These are phyloP conservation scores for Peromyscus attwateri DNA, from an alignment of 2,797 vertebrate genomes.

Conservation along the genomic window DNA sequence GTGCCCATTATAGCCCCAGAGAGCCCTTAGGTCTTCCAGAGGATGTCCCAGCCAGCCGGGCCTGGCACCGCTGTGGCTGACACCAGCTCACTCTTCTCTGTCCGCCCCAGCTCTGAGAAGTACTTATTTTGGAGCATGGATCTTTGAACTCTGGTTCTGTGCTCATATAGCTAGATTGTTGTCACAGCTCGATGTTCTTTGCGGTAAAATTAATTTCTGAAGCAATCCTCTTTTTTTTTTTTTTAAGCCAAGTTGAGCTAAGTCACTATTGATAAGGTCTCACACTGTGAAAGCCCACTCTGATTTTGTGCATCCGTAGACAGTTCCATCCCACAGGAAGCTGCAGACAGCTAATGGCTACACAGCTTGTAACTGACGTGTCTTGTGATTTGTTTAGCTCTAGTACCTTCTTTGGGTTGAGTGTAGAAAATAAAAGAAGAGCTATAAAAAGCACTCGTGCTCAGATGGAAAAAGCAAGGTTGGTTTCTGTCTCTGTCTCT, in stretches of 20 bases:
- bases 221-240: background rate
- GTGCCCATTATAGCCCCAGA: slow-evolving; percentile 68
- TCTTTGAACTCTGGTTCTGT: slow-evolving; percentile 55
- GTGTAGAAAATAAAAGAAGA: slow-evolving; percentile 24
- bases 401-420: slow-evolving; percentile 43
- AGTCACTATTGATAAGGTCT: slow-evolving; percentile 46
- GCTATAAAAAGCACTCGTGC: slow-evolving; percentile 36
- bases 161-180: slow-evolving; percentile 35
- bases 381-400: slow-evolving; percentile 40
- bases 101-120: slow-evolving; percentile 20
- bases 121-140: slow-evolving; percentile 58
- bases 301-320: slow-evolving; percentile 27
- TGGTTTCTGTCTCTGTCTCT: background rate
- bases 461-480: slow-evolving; percentile 51
- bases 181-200: slow-evolving; percentile 60
- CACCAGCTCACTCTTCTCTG: slow-evolving; percentile 49
- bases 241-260: slow-evolving; percentile 26
- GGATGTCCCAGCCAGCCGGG: slow-evolving; percentile 63
- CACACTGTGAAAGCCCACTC: slow-evolving; percentile 45
- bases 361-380: slow-evolving; percentile 18
- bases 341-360: slow-evolving; percentile 27
- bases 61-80: slow-evolving; percentile 68
- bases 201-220: slow-evolving; percentile 66
- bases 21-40: slow-evolving; percentile 64
- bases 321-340: slow-evolving; percentile 26